Base-by-base conservation (phyloP, 2,113 vertebrate species). In the Cygnus buccinator region DNA sequence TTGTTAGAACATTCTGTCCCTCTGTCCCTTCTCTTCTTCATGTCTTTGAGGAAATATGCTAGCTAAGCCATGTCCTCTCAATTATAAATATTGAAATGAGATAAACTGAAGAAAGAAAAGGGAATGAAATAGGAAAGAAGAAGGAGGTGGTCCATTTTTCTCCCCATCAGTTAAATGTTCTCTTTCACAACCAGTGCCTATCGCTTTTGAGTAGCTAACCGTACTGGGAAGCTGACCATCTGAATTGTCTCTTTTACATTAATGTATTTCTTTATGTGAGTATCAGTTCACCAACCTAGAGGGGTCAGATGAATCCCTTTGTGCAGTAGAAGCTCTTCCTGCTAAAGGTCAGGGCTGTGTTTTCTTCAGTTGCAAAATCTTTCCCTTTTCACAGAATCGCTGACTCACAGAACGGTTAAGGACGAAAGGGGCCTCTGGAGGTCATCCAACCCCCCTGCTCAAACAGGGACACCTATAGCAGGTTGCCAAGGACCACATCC, bases 91-190 rank as follows among this genome's bases (percentile, higher is more conserved):
- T 19, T 44, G 26, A 22, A 74, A 52, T 31, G 31, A 87, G 23
- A 59, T n/a, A 25, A 79, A 65, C 4, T 6, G 50, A 86, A 44
- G 20, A 68, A 79, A 19, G 20, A 61, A 61, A n/a, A 13, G 6
- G 16, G 10, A 1, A 3, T 5, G 18, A 2, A 0, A 0, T 1
- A 3, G 5, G 18, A 2, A 0, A 0, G 8, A 59, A 43, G 4
- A 74, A 88, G 21, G 3, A 37, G 0, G 2, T 31, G 5, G 3
- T 74, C 9, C 2, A 26, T 88, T 91, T 90, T 89, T 76, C 28
- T 71, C 13, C 3, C 6, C 3, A 13, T 63, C 26, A 78, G 11
- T 77, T 83, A n/a, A 3, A 50, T 28, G 3, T 13, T 92, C 13
- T 63, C 8, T 76, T 89, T 90, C 48, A 71, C 13, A 57, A 57